Evolutionary conservation across 2,113 vertebrate genomes (phyloP), one percentile per base, ranked within the genome.

Genomic region (Monopterus albus): DNA sequence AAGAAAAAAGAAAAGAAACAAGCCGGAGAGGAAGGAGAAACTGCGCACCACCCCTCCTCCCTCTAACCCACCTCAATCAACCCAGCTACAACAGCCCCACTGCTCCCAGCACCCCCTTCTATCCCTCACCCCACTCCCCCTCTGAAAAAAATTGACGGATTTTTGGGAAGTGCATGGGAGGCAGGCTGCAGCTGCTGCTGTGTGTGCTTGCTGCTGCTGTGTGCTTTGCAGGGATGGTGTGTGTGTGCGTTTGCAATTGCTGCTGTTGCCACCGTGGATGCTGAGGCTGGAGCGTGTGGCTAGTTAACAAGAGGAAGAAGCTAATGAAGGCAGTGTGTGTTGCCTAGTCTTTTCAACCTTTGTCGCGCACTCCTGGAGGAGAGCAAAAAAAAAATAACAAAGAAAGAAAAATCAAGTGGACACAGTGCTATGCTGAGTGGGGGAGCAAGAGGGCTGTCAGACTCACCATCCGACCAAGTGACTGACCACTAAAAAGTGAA

Each of bases 61-160:
- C 65, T 75, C 69, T 36, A 68, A 83, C 71, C 82, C 79, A 78
- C 75, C 83, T 77, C 75, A 56, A 84, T 81, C 87, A 81, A 82
- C 82, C 76, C 66, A 72, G 84, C 87, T 85, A 75, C 79, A 80
- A 84, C 60, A 86, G 75, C 87, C 85, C 79, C 80, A 70, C 75
- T 75, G 72, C 76, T 77, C 75, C 62, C 85, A 75, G 72, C 75
- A 63, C 75, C 79, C 74, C 87, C 56, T 65, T 80, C 75, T 69
- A 68, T 84, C 81, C 75, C 74, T 80, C 79, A 81, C 62, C 69
- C 78, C 69, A 36, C 81, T 77, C 88, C 80, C 79, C 78, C 81
- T 79, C 80, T 62, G 57, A 91, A 93, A 92, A n/a, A 91, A 93
- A 94, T 82, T 92, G 88, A 92, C 89, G 93, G 94, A 95, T 93